Base-by-base conservation (phyloP, 1,140 invertebrate genomes). In the Drosophila sulfurigaster region DNA sequence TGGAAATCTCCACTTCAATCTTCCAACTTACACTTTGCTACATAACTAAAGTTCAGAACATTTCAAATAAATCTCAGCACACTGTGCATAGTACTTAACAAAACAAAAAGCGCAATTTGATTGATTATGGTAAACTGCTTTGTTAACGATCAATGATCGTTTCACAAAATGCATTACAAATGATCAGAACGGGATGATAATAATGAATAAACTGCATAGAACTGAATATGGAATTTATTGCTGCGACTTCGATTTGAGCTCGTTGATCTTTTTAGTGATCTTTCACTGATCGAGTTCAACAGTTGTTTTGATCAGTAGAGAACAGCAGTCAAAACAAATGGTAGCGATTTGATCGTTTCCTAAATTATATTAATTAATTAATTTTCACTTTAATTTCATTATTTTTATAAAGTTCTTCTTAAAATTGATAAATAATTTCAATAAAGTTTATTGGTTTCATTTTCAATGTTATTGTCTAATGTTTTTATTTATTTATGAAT, bases 1-100 rank as follows among this genome's bases (percentile, higher is more conserved):
- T 28, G 10, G 38, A 45, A 69, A 8, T 69, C 56, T 54, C 28
- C 38, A 63, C 46, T 70, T 70, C 8, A 59, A 64, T 41, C 54
- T 38, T 32, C 10, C 10, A 32, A 54, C 30, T 54, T 54, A 54
- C 51, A 54, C 51, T 15, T 13, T 35, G 30, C 51, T 16, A 54
- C 28, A 54, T 5, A 54, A 15, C 11, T 1, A 43, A 43, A 43
- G 3, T 13, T 43, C 11, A 43, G 0, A 13, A 5, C 0, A 43
- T 43, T 43, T 43, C 2, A 3, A 13, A 13, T 43, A 0, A 13
- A 6, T 43, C 41, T 43, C 35, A 13, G n/a, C n/a, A 0, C 41
- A 43, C 41, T 43, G 41, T 43, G n/a, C 41, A 13, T 0, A 3
- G 41, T 43, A 5, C 1, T 43, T 43, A 43, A n/a, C 3, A 43